Evolutionary conservation across 2,797 vertebrate genomes (phyloP).

Genomic region (Perodicticus potto): DNA sequence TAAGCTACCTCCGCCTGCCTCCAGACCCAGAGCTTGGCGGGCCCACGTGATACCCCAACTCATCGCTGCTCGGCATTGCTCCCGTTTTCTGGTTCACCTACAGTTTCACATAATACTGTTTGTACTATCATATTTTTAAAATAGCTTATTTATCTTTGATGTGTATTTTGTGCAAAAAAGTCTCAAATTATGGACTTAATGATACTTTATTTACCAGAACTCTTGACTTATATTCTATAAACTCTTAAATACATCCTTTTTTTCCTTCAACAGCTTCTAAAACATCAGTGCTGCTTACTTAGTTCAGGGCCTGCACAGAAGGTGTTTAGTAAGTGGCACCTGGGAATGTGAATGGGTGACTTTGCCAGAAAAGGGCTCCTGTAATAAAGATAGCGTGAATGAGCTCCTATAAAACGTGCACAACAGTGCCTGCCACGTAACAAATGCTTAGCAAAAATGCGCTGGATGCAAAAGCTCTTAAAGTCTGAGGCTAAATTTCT

Average conservation of each 20-base stretch:
- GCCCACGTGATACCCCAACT: rapidly evolving
- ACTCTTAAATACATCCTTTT: neutral
- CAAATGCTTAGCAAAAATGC: neutral
- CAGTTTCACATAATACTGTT: neutral
- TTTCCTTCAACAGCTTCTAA: neutral
- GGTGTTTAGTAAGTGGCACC: neutral
- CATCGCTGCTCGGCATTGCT: neutral
- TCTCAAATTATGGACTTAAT: neutral
- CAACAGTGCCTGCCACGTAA: neutral
- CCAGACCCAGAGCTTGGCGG: neutral
- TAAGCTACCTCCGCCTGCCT: neutral
- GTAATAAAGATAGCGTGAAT: neutral
- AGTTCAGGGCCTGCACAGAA: neutral
- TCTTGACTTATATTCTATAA: neutral
- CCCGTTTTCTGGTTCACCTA: neutral
- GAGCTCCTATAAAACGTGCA: neutral
- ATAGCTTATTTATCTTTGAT: neutral
- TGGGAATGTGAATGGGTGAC: neutral
- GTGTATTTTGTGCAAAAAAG: neutral
- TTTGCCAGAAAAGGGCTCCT: neutral
- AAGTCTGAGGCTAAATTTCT: neutral
- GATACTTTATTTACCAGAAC: neutral
- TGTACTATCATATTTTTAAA: neutral
- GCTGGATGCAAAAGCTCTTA: neutral
- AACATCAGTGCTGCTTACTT: neutral